A percentile compares a stretch with the other conserved stretches of the same genome.
Evolutionary conservation across 2,113 vertebrate genomes (phyloP).

Genomic region (Lophotis ruficrista): DNA sequence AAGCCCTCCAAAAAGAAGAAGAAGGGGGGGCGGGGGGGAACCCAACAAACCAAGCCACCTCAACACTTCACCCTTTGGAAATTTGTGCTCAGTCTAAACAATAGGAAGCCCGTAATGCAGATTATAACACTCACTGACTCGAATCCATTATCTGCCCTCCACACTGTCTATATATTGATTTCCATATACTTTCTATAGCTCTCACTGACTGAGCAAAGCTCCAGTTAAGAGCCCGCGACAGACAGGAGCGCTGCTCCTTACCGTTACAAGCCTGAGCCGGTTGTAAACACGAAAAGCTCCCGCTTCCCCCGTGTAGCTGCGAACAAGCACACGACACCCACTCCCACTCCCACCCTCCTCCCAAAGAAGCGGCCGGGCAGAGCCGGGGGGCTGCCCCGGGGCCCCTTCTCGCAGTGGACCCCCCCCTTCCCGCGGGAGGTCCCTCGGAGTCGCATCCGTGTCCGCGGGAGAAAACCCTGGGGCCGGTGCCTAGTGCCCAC

Average conservation of each 20-base stretch:
- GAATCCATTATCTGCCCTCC: constrained; percentile 61
- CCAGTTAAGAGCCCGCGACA: constrained; percentile 41
- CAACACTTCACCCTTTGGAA: constrained; percentile 59
- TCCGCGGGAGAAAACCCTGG: neutral
- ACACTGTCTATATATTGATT: constrained; percentile 65
- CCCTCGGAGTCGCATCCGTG: no score
- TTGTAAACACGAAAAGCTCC: constrained; percentile 37
- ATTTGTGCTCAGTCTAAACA: constrained; percentile 52
- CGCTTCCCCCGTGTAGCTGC: neutral
- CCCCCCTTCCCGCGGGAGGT: neutral
- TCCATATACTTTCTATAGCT: constrained; percentile 59
- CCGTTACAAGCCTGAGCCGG: neutral
- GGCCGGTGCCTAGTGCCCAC: neutral
- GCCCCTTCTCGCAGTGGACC: neutral
- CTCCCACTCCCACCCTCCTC: neutral
- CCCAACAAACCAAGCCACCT: neutral
- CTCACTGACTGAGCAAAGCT: constrained; percentile 63
- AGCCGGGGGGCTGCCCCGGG: neutral
- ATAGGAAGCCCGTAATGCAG: constrained; percentile 63
- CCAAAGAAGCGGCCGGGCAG: neutral
- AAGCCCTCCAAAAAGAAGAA: constrained; percentile 51
- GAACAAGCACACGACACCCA: constrained; percentile 5
- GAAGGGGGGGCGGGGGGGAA: neutral
- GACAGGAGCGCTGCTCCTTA: constrained; percentile 35
- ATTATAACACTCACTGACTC: constrained; percentile 64